Percentiles rank a stretch among this genome's conserved stretches.
Conservation (phyloP, 2,797 vertebrate genomes). For the Eptatretus atami region DNA sequence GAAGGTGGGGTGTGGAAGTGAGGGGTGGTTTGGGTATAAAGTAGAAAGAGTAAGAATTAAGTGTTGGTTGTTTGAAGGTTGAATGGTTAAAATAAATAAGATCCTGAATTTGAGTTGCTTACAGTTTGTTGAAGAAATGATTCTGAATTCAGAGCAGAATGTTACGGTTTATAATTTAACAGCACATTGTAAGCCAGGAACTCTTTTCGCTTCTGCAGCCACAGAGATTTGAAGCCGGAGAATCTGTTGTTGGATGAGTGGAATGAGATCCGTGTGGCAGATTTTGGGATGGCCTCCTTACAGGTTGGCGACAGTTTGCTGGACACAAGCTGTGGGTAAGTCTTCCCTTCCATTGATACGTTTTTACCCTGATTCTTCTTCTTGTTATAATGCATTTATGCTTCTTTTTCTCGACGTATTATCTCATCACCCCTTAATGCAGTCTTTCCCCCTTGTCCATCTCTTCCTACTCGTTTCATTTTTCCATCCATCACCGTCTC, state of each 20-base stretch:
- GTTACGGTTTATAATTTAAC: not conserved
- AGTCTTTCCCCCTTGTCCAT: not conserved
- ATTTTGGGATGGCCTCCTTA: conserved; percentile 70
- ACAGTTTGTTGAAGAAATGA: too few species aligned
- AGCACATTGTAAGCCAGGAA: not conserved
- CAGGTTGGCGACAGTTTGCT: conserved; percentile 69
- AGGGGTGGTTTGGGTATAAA: not conserved
- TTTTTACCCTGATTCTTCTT: too few species aligned
- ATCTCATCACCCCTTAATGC: not conserved
- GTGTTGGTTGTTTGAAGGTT: too few species aligned
- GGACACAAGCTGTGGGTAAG: conserved; percentile 70
- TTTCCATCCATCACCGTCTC: conserved; percentile 10
- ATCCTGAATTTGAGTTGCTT: too few species aligned
- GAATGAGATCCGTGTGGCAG: conserved; percentile 64
- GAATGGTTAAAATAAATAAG: too few species aligned
- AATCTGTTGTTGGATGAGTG: conserved; percentile 64
- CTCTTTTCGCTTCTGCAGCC: conserved; percentile 16
- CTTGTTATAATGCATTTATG: too few species aligned
- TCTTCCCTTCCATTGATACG: conserved; percentile 6
- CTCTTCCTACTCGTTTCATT: conserved; percentile 7
- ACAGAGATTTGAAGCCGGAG: conserved; percentile 67
- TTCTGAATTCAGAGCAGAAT: too few species aligned
- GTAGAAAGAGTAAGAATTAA: not conserved
- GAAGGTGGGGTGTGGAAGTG: not conserved
- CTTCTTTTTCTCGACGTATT: too few species aligned